Conservation (phyloP, 2,113 vertebrate genomes). For the Erythrolamprus reginae region DNA sequence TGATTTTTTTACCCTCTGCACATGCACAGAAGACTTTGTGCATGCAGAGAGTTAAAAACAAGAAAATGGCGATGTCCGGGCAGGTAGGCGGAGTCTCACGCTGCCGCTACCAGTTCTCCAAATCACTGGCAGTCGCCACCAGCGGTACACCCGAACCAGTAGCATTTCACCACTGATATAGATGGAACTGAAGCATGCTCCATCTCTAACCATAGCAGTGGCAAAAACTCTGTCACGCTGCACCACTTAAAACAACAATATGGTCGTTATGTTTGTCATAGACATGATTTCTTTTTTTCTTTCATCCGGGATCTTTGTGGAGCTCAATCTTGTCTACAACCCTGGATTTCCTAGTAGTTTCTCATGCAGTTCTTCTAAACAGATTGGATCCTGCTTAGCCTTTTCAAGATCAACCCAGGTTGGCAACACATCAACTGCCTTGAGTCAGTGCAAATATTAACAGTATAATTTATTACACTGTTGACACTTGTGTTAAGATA, state of each 20-base stretch:
- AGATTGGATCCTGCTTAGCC: not conserved
- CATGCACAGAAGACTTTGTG: too few relatives aligned
- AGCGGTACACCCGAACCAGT: too few relatives aligned
- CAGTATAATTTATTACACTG: not conserved
- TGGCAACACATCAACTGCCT: not conserved
- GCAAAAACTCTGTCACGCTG: not conserved
- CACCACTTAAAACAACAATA: slow-evolving; percentile 1
- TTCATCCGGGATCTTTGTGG: not conserved
- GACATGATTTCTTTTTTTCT: not conserved
- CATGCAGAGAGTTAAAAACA: too few relatives aligned
- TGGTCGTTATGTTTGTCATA: not conserved
- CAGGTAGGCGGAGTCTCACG: too few relatives aligned
- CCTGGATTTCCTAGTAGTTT: not conserved
- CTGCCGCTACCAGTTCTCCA: too few relatives aligned
- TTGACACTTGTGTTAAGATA: not conserved
- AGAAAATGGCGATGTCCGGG: too few relatives aligned
- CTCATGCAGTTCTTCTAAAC: not conserved
- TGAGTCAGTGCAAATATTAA: not conserved
- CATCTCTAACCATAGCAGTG: not conserved
- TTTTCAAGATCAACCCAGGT: not conserved
- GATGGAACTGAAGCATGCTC: not conserved
- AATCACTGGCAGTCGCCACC: too few relatives aligned
- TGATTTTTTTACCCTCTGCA: too few relatives aligned
- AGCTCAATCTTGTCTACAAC: not conserved
- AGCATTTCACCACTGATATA: not conserved